Evolutionary conservation across 2,113 vertebrate genomes (phyloP).

Genomic region (Hemibagrus wyckioides): DNA sequence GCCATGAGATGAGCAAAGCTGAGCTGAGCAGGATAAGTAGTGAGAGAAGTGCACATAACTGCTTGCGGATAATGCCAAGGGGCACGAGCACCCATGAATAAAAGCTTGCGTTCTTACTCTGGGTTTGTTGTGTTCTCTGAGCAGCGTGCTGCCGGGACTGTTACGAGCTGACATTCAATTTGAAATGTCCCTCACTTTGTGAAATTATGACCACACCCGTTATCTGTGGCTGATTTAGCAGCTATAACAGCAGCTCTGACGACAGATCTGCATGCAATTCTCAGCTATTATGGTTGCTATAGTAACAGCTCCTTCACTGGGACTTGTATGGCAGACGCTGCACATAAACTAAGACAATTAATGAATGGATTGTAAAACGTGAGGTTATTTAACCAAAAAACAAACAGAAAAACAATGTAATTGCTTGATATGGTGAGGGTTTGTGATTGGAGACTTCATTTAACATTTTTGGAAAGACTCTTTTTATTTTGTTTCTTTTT

Average conservation of each 20-base stretch:
- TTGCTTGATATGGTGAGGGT: neutral
- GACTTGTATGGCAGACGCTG: neutral
- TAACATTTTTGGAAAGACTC: neutral
- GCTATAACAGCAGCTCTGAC: neutral
- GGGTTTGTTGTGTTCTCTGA: neutral
- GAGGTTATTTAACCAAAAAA: neutral
- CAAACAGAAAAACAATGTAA: neutral
- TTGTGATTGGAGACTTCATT: neutral
- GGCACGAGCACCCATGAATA: neutral
- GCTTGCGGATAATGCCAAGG: neutral
- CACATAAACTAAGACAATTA: neutral
- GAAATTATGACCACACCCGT: neutral
- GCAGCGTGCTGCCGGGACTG: neutral
- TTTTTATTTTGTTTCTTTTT: neutral
- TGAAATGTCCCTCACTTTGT: conserved; percentile 44
- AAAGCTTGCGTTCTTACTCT: neutral
- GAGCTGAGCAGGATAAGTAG: neutral
- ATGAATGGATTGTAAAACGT: neutral
- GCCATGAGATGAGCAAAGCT: neutral
- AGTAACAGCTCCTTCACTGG: neutral
- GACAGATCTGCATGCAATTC: neutral
- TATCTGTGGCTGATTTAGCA: neutral
- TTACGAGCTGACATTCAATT: conserved; percentile 38
- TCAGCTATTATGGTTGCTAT: neutral
- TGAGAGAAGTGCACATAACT: neutral